Conservation (phyloP, 2,113 vertebrate genomes). For the Felis catus region DNA sequence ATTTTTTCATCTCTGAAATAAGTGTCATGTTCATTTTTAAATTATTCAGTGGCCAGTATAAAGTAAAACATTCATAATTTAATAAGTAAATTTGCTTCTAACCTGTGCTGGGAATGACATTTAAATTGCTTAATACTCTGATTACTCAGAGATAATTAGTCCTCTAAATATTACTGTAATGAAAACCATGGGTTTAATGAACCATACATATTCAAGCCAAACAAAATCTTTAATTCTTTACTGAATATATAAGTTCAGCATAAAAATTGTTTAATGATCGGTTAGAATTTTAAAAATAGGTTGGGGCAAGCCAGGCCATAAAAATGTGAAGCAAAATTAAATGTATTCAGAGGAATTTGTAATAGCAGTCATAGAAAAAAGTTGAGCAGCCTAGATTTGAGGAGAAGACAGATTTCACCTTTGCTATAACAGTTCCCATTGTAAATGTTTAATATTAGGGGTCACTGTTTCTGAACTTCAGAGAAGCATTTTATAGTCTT, state of each 20-base stretch:
- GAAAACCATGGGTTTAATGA: slow-evolving; percentile 72
- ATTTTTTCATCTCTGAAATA: slow-evolving; percentile 52
- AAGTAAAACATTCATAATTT: slow-evolving; percentile 80
- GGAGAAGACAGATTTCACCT: neutral
- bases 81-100: slow-evolving; percentile 76
- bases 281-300: slow-evolving; percentile 43
- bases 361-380: neutral
- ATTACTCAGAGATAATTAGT: slow-evolving; percentile 77
- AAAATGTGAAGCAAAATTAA: slow-evolving; percentile 4
- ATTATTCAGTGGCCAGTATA: slow-evolving; percentile 71
- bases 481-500: neutral
- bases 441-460: neutral
- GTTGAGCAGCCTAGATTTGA: neutral
- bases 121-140: slow-evolving; percentile 70
- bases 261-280: slow-evolving; percentile 50
- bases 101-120: slow-evolving; percentile 65
- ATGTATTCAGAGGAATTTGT: slow-evolving; percentile 6
- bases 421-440: neutral
- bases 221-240: slow-evolving; percentile 54
- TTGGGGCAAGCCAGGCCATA: neutral
- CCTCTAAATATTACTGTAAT: slow-evolving; percentile 74
- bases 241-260: slow-evolving; percentile 65
- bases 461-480: slow-evolving; percentile 24
- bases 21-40: slow-evolving; percentile 74
- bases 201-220: slow-evolving; percentile 70